Percentiles rank a stretch among this genome's conserved stretches.
Evolutionary conservation across 2,113 vertebrate species (phyloP).

Genomic region (Glareola pratincola): DNA sequence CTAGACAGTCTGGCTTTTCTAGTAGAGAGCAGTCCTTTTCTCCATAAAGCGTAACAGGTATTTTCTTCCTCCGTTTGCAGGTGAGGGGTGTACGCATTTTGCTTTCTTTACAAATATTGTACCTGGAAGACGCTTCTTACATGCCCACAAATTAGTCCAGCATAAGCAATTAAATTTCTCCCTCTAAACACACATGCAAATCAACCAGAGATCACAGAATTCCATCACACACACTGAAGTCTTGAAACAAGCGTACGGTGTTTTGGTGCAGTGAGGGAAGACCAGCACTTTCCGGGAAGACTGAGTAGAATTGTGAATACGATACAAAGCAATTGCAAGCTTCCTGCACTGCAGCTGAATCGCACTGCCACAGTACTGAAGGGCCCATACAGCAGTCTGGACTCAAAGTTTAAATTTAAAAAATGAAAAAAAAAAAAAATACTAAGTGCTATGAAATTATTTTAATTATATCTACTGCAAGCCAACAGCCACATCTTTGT

Average conservation of each 20-base stretch:
- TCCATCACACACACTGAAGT: accelerated
- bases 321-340: neutral
- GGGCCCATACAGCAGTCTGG: neutral
- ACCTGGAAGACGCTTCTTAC: neutral
- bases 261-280: neutral
- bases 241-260: accelerated
- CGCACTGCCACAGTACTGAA: neutral
- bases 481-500: neutral
- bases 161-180: neutral
- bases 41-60: neutral
- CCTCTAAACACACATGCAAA: neutral
- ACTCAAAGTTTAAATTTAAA: neutral
- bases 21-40: neutral
- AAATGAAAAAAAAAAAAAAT: neutral
- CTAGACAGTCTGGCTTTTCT: neutral
- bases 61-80: neutral
- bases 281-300: neutral
- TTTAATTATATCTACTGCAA: neutral
- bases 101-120: neutral
- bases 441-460: neutral
- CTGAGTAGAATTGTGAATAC: neutral
- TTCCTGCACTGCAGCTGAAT: neutral
- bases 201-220: neutral
- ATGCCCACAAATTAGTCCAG: neutral
- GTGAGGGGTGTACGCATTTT: neutral